Conservation (phyloP, 2,888 invertebrate genomes). For the Dasypolia templi region DNA sequence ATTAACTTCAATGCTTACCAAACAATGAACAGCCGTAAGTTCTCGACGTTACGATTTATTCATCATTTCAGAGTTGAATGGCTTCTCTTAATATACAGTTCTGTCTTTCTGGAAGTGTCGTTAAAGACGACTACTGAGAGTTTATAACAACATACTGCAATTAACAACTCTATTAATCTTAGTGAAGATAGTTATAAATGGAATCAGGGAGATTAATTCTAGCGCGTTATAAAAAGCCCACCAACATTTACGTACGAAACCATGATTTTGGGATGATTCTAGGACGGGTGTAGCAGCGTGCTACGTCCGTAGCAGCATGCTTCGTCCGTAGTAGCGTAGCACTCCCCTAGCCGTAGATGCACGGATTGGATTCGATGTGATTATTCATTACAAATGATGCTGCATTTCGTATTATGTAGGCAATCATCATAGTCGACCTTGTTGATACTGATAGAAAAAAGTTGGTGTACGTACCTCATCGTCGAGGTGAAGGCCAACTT, state of each 20-base stretch:
- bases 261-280: neutral
- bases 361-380: neutral
- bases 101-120: neutral
- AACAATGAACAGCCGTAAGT: conserved; percentile 34
- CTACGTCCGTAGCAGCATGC: conserved; percentile 5
- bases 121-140: neutral
- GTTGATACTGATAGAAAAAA: neutral
- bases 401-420: neutral
- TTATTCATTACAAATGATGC: neutral
- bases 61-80: conserved; percentile 42
- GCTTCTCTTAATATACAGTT: neutral
- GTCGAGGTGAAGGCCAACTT: conserved; percentile 6
- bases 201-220: neutral
- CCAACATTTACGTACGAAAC: neutral
- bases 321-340: conserved; percentile 43
- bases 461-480: too few relatives aligned
- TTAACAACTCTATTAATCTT: neutral
- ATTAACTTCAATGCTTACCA: conserved; percentile 6
- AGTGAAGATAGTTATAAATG: neutral
- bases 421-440: neutral
- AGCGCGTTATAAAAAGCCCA: neutral
- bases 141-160: neutral
- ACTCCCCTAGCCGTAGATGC: conserved; percentile 6
- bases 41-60: conserved; percentile 29
- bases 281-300: neutral